Percentiles rank a stretch among this genome's conserved stretches.
These are phyloP conservation scores for Tetranychus piercei DNA, from an alignment of 2,888 invertebrate genomes.

Conservation along the genomic window DNA sequence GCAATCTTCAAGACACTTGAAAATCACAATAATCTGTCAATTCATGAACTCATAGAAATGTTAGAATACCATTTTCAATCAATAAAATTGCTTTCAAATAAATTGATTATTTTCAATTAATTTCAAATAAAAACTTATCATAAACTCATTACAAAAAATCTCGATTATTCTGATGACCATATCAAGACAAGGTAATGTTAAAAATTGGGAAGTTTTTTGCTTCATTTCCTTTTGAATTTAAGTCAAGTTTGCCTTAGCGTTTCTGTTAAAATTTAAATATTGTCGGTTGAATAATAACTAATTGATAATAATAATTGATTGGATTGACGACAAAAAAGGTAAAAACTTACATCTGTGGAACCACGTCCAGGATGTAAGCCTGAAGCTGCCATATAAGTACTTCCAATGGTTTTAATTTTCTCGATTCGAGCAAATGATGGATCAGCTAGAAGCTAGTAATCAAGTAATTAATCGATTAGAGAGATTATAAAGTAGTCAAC, in stretches of 20 bases:
- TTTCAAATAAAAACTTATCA: too few relatives aligned
- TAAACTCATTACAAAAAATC: too few relatives aligned
- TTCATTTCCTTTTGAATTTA: too few relatives aligned
- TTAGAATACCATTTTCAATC: neutral
- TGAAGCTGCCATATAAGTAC: constrained; percentile 34
- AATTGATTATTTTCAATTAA: neutral
- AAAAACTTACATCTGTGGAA: constrained; percentile 21
- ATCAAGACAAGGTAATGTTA: too few relatives aligned
- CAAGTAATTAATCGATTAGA: too few relatives aligned
- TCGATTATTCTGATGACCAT: too few relatives aligned
- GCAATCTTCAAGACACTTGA: neutral
- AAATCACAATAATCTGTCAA: neutral
- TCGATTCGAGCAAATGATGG: constrained; percentile 33
- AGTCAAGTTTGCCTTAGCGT: too few relatives aligned
- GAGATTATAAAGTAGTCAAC: neutral
- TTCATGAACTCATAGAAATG: constrained; percentile 13
- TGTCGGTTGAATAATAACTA: neutral
- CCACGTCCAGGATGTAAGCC: constrained; percentile 26
- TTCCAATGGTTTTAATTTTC: constrained; percentile 36
- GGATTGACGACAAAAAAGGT: neutral
- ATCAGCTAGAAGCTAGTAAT: constrained; percentile 31
- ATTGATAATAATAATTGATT: neutral
- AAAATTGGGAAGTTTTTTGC: too few relatives aligned
- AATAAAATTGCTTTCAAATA: neutral
- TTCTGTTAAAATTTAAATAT: too few relatives aligned